Evolutionary conservation across 2,797 vertebrate genomes (phyloP).

Genomic region (Sciaenops ocellatus): DNA sequence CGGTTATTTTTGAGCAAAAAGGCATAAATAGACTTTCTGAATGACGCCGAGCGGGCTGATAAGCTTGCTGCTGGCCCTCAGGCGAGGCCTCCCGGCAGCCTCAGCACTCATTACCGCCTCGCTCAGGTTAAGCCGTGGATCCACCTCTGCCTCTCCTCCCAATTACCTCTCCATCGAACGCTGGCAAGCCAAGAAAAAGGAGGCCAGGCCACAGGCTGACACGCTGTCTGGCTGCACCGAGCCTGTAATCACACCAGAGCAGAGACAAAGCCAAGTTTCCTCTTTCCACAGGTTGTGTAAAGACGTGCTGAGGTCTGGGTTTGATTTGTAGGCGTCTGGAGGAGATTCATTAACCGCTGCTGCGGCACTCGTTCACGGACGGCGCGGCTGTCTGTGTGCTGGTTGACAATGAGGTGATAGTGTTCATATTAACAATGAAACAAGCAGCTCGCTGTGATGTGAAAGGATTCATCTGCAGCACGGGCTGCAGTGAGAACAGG

Average conservation of each 20-base stretch:
- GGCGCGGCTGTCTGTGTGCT: not conserved
- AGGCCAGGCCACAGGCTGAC: conserved; percentile 37
- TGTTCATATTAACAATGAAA: not conserved
- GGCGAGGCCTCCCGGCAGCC: conserved; percentile 34
- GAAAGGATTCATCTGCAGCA: too few species aligned
- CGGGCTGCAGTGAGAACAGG: too few species aligned
- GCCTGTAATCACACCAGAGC: conserved; percentile 27
- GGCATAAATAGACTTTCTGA: conserved; percentile 25
- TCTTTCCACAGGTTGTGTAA: conserved; percentile 1
- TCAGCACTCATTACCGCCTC: conserved; percentile 54
- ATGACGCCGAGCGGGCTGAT: conserved; percentile 35
- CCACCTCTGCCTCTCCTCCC: conserved; percentile 52
- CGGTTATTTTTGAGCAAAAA: conserved; percentile 39
- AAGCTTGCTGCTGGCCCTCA: conserved; percentile 38
- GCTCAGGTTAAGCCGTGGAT: conserved; percentile 45
- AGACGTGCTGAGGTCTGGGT: conserved; percentile 14
- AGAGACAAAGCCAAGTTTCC: not conserved
- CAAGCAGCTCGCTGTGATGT: not conserved
- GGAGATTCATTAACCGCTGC: conserved; percentile 23
- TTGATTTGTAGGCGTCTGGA: conserved; percentile 16
- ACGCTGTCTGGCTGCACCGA: conserved; percentile 25
- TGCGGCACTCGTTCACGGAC: not conserved
- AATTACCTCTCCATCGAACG: conserved; percentile 54
- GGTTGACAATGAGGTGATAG: conserved; percentile 1
- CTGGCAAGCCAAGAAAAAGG: conserved; percentile 15